Evolutionary conservation across 1,140 invertebrate genomes (phyloP).

Genomic region (Drosophila erecta): DNA sequence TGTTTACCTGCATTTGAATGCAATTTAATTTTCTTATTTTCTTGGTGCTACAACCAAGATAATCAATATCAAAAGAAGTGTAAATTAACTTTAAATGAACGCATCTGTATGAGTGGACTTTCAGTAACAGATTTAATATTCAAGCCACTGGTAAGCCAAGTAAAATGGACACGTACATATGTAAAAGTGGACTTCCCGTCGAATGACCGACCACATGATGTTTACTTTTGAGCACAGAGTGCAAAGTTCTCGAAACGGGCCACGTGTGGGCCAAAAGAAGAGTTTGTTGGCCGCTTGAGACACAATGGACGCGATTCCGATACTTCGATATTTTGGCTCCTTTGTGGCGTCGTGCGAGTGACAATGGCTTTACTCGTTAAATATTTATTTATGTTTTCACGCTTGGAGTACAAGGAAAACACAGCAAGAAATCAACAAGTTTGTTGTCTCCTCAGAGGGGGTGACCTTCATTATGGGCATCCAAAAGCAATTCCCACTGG

Average conservation of each 20-base stretch:
- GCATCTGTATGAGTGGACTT: not conserved
- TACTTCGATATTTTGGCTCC: slow-evolving; percentile 14
- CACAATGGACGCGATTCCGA: slow-evolving; percentile 14
- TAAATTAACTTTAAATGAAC: not conserved
- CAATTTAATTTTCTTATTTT: slow-evolving; percentile 4
- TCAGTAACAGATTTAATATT: slow-evolving; percentile 53
- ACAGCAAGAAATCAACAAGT: slow-evolving; percentile 54
- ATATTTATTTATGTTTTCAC: slow-evolving; percentile 68
- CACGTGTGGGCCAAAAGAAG: slow-evolving; percentile 31
- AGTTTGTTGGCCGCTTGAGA: slow-evolving; percentile 50
- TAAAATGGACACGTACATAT: slow-evolving; percentile 26
- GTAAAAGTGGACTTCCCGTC: not conserved
- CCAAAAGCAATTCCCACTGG: not conserved
- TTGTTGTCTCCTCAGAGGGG: slow-evolving; percentile 1
- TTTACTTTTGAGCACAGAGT: slow-evolving; percentile 47
- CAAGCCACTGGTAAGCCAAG: slow-evolving; percentile 26
- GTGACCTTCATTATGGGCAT: slow-evolving; percentile 23
- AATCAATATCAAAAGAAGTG: slow-evolving; percentile 4
- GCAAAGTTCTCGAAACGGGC: slow-evolving; percentile 51
- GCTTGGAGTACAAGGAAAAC: slow-evolving; percentile 30
- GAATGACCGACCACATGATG: slow-evolving; percentile 32
- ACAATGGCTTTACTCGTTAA: slow-evolving; percentile 56
- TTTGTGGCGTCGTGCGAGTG: slow-evolving; percentile 37
- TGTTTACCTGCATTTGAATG: not conserved
- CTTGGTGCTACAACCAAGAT: slow-evolving; percentile 3